phyloP scores from a whole-genome alignment of 1,140 invertebrate genomes.

The Pomacea maculata region DNA sequence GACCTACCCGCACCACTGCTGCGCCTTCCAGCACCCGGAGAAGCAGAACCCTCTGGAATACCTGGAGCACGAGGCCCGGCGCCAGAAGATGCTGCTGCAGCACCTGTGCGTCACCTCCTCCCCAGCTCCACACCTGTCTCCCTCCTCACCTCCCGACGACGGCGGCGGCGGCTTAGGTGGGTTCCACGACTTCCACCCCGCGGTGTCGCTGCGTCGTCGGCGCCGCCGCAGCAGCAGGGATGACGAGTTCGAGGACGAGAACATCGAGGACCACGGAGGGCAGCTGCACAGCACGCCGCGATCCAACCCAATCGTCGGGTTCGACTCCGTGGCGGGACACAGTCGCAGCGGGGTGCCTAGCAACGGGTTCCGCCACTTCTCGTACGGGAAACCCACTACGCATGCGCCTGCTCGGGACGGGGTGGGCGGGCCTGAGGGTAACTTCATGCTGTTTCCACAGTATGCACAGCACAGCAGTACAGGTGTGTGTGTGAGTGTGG shows the following conservation, averaged over 20 bases:
- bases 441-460: too few relatives aligned
- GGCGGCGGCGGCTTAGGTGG: too few relatives aligned
- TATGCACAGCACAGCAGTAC: neutral
- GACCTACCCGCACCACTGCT: slow-evolving; percentile 90
- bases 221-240: neutral
- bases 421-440: too few relatives aligned
- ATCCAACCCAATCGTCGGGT: neutral
- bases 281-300: neutral
- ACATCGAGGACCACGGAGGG: neutral
- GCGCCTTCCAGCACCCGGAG: slow-evolving; percentile 84
- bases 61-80: slow-evolving; percentile 2
- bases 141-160: too few relatives aligned
- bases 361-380: neutral
- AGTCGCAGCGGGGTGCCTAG: neutral
- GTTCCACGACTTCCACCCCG: too few relatives aligned
- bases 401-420: too few relatives aligned
- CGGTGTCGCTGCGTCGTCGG: neutral
- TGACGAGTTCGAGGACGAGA: neutral
- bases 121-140: too few relatives aligned
- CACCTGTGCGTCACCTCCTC: too few relatives aligned
- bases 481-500: neutral
- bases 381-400: too few relatives aligned
- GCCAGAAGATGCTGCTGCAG: neutral
- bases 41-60: slow-evolving; percentile 73
- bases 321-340: neutral